Evolutionary conservation across 2,888 invertebrate genomes (phyloP).

Genomic region (Eurois occulta): DNA sequence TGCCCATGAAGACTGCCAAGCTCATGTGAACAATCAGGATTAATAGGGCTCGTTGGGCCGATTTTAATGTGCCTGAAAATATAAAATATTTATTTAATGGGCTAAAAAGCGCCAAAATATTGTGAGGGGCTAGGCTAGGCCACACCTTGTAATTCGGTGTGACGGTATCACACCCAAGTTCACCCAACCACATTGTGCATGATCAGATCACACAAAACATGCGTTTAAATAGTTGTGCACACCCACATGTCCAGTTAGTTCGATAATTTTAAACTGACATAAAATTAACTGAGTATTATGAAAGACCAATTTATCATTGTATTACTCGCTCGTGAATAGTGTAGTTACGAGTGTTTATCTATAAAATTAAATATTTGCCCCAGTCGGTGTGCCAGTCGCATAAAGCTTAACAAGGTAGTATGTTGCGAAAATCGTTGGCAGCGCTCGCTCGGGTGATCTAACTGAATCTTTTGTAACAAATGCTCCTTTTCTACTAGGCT

Average conservation of each 20-base stretch:
- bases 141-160: neutral
- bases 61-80: slow-evolving; percentile 79
- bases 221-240: too few relatives aligned
- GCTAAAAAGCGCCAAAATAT: neutral
- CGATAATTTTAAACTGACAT: neutral
- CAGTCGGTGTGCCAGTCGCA: slow-evolving; percentile 41
- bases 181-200: neutral
- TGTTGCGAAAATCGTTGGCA: slow-evolving; percentile 47
- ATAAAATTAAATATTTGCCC: too few relatives aligned
- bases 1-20: slow-evolving; percentile 72
- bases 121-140: neutral
- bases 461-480: slow-evolving; percentile 65
- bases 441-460: slow-evolving; percentile 30
- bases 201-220: neutral
- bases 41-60: slow-evolving; percentile 74
- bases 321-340: neutral
- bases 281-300: neutral
- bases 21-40: slow-evolving; percentile 45
- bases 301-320: neutral
- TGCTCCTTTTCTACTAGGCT: slow-evolving; percentile 64
- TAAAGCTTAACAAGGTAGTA: slow-evolving; percentile 17
- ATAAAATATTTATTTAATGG: too few relatives aligned
- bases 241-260: too few relatives aligned
- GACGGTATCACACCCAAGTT: neutral
- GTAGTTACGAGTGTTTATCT: neutral